Evolutionary conservation across 1,140 invertebrate genomes (phyloP).

Genomic region (Sinella curviseta): DNA sequence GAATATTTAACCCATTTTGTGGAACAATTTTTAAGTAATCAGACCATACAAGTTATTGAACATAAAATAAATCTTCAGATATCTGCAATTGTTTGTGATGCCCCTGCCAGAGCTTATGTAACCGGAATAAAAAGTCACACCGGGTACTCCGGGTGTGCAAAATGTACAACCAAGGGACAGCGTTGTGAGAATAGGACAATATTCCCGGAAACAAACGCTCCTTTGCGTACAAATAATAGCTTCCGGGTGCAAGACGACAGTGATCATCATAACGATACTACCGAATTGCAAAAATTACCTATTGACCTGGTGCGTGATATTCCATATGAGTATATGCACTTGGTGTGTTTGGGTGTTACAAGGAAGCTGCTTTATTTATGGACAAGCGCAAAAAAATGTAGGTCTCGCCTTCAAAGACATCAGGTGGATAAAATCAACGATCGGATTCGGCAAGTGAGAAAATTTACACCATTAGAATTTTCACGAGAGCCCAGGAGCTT

Average conservation of each 20-base stretch:
- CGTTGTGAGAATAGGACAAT: background rate
- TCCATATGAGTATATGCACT: conserved; percentile 49
- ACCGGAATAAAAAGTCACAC: conserved; percentile 50
- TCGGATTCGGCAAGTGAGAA: background rate
- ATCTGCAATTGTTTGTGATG: conserved; percentile 51
- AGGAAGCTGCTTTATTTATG: conserved; percentile 18
- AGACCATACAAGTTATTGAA: conserved; percentile 30
- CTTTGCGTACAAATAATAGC: conserved; percentile 36
- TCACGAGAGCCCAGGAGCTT: conserved; percentile 51
- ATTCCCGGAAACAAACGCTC: conserved; percentile 48
- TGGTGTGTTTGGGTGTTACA: conserved; percentile 38
- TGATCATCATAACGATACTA: conserved; percentile 10
- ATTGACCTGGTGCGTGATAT: conserved; percentile 39
- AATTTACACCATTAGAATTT: conserved; percentile 51
- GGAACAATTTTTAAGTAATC: conserved; percentile 17
- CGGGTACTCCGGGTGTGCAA: conserved; percentile 51
- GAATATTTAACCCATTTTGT: conserved; percentile 50
- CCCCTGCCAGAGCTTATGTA: conserved; percentile 51
- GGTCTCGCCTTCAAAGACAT: background rate
- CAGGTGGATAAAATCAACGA: background rate
- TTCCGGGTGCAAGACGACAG: too few species aligned
- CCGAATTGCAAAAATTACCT: conserved; percentile 8
- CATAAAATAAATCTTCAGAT: conserved; percentile 31
- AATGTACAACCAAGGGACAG: conserved; percentile 46
- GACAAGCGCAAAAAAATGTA: background rate